Conservation (phyloP, 2,888 invertebrate genomes). For the Lacanobia wlatinum region DNA sequence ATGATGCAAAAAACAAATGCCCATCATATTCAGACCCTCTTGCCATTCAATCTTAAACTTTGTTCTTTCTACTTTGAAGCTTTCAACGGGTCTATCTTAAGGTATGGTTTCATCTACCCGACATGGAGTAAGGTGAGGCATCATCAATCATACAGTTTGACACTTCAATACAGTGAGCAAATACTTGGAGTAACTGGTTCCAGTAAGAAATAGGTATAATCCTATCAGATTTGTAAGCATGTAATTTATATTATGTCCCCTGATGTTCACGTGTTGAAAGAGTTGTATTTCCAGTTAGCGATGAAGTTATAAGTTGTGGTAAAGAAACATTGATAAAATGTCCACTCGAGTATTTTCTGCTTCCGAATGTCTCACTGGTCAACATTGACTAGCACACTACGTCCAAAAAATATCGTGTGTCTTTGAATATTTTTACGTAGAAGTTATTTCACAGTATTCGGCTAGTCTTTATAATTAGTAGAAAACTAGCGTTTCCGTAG, state of each 20-base stretch:
- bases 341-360: not conserved
- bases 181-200: constrained; percentile 80
- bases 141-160: constrained; percentile 80
- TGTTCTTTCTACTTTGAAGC: not conserved
- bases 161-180: constrained; percentile 83
- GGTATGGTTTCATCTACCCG: constrained; percentile 40
- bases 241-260: constrained; percentile 73
- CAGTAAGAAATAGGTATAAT: constrained; percentile 81
- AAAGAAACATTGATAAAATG: not conserved
- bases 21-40: constrained; percentile 8
- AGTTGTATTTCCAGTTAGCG: not conserved
- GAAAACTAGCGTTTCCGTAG: too few relatives aligned
- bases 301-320: not conserved
- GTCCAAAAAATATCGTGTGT: too few relatives aligned
- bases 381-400: not conserved
- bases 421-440: too few relatives aligned
- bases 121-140: constrained; percentile 66
- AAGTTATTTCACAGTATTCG: too few relatives aligned
- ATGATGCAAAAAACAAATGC: constrained; percentile 57
- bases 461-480: too few relatives aligned
- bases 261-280: constrained; percentile 40
- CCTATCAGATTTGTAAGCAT: constrained; percentile 78
- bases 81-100: not conserved
- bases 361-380: not conserved
- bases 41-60: constrained; percentile 21